Evolutionary conservation across 2,113 vertebrate species (phyloP), one percentile per base, ranked within the genome.

Genomic region (Campylomormyrus tamandua): DNA sequence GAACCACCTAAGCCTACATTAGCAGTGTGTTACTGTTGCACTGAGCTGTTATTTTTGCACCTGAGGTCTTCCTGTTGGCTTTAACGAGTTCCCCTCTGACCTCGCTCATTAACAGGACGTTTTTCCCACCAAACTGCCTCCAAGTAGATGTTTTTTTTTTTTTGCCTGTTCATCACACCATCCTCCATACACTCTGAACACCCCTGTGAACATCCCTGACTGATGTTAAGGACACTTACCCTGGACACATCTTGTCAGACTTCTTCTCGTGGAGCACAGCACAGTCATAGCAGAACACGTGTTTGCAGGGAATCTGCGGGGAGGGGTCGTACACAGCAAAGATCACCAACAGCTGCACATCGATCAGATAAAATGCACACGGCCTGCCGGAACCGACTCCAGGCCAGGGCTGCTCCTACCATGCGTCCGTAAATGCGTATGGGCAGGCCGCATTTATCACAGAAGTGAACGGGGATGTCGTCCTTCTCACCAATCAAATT

Each of bases 241-340:
- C 98, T 74, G 98, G 98, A 90, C 98, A 99, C 96, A 99, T 98
- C 92, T 99, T 99, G 91, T 99, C 98, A 92, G 97, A 98, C 91
- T 99, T 99, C 93, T 99, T 99, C 94, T 99, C 98, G 90, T 99
- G 98, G 39, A 98, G 96, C 90, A 99, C 93, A 94, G 98, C 98
- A 94, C 98, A 99, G 45, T 99, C 98, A 90, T 99, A 98, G 94
- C 98, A 99, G 95, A 99, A 99, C 53, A 99, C 98, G 90, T 99
- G 98, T 90, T 99, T 99, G 93, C 98, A 99, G 50, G 98, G 98
- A 94, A 99, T 99, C 98, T 99, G 93, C 19, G 7, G 17, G n/a
- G 17, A 62, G 35, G 49, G 10, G 9, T 17, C 15, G 6, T 42
- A 19, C 35, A 39, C 6, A 6, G 19, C 15, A 42, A 35, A 19